Percentiles rank a stretch among this genome's conserved stretches.
Conservation (phyloP, 1,140 invertebrate genomes). For the Whitmania pigra region DNA sequence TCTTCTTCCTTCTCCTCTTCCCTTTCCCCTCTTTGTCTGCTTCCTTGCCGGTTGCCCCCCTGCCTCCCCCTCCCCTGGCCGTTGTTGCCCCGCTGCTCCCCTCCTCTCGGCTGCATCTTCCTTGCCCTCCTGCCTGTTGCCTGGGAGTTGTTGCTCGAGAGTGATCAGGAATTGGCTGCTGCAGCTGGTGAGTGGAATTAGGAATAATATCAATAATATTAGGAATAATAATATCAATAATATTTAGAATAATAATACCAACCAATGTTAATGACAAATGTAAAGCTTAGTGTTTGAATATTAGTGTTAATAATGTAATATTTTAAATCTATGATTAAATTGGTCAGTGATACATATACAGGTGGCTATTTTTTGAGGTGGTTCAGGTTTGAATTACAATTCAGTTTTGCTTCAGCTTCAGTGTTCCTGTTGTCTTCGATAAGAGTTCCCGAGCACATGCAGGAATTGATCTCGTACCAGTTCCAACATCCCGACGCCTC, state of each 20-base stretch:
- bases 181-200: constrained; percentile 40
- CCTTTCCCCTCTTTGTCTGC: too few relatives aligned
- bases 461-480: constrained; percentile 71
- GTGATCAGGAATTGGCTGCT: constrained; percentile 47
- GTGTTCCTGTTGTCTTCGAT: constrained; percentile 83
- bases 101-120: constrained; percentile 72
- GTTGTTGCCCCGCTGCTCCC: constrained; percentile 74
- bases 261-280: too few relatives aligned
- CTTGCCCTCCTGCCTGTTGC: constrained; percentile 72
- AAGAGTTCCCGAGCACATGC: constrained; percentile 69
- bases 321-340: too few relatives aligned
- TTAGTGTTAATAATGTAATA: too few relatives aligned
- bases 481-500: constrained; percentile 67
- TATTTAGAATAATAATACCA: too few relatives aligned
- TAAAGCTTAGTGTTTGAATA: too few relatives aligned
- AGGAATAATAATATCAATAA: not conserved
- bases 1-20: too few relatives aligned
- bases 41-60: constrained; percentile 56
- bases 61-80: constrained; percentile 79
- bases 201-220: not conserved
- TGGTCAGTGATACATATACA: too few relatives aligned
- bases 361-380: too few relatives aligned
- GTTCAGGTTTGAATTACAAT: too few relatives aligned
- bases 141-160: constrained; percentile 82
- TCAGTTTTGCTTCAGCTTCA: constrained; percentile 55